These are phyloP conservation scores for Alethe diademata DNA, from an alignment of 2,113 vertebrate species.

Conservation along the genomic window DNA sequence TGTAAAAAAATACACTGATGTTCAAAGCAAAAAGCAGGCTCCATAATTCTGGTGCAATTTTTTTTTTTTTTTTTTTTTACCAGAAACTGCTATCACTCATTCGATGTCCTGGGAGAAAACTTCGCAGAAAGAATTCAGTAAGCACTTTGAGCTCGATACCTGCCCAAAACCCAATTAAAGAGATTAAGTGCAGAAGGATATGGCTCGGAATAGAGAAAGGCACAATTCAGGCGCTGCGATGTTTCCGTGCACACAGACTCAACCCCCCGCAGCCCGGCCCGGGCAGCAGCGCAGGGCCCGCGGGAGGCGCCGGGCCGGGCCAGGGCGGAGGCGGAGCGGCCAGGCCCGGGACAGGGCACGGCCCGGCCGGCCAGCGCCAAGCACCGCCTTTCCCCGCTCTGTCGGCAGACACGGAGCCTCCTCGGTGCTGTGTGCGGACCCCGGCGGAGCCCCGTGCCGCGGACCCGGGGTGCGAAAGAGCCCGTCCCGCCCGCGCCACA, in stretches of 20 bases:
- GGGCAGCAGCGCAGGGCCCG: accelerated
- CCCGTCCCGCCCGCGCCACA: not conserved
- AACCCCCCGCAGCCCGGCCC: accelerated
- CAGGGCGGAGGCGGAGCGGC: not conserved
- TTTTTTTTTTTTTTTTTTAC: not conserved
- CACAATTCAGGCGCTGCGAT: accelerated
- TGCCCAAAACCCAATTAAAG: not conserved
- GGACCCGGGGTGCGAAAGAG: accelerated
- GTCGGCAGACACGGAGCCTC: accelerated
- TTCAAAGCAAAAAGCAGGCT: not conserved
- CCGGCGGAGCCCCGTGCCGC: not conserved
- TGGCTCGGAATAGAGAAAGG: accelerated
- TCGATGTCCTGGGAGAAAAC: not conserved
- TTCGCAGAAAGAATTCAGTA: not conserved
- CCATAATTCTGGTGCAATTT: not conserved
- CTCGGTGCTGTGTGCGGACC: accelerated
- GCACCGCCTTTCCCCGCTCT: not conserved
- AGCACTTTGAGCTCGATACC: not conserved
- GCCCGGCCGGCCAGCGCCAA: not conserved
- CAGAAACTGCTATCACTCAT: not conserved
- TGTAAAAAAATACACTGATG: not conserved
- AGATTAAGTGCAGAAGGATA: not conserved
- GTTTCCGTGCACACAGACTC: not conserved
- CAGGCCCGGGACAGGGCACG: not conserved
- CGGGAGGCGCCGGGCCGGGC: not conserved